phyloP scores from a whole-genome alignment of 2,797 vertebrate species.

The Odontamblyopus rebecca region DNA sequence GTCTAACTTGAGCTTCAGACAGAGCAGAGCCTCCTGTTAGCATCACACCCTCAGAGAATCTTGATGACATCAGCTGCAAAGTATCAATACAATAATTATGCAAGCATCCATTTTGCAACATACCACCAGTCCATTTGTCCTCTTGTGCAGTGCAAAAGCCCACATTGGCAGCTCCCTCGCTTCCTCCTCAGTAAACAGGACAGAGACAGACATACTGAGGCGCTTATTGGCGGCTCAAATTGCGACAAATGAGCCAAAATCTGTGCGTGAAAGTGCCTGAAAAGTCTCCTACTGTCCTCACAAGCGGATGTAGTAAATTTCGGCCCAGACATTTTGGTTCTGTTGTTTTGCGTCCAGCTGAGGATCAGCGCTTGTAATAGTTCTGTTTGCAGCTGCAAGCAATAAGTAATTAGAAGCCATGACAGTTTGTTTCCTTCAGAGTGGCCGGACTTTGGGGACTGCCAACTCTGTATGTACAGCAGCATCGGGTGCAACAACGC shows the following conservation, averaged over 20 bases:
- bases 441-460: slow-evolving; percentile 15
- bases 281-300: slow-evolving; percentile 5
- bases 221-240: slow-evolving; percentile 13
- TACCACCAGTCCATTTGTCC: neutral
- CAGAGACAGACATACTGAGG: slow-evolving; percentile 8
- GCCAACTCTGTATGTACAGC: slow-evolving; percentile 20
- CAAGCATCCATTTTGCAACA: neutral
- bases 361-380: slow-evolving; percentile 6
- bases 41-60: too few relatives aligned
- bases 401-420: slow-evolving; percentile 36
- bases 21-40: too few relatives aligned
- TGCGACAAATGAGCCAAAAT: slow-evolving; percentile 14
- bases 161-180: slow-evolving; percentile 6
- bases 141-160: neutral
- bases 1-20: too few relatives aligned
- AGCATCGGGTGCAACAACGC: slow-evolving; percentile 17
- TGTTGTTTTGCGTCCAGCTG: slow-evolving; percentile 8
- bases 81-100: neutral
- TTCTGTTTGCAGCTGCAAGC: slow-evolving; percentile 32
- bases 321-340: neutral
- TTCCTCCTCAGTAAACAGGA: slow-evolving; percentile 10
- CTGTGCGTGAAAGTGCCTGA: neutral
- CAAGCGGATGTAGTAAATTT: slow-evolving; percentile 14
- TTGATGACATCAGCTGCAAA: too few relatives aligned
- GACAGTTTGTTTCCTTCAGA: slow-evolving; percentile 38